A percentile compares a stretch with the other conserved stretches of the same genome.
These are phyloP conservation scores for Margarornis squamiger DNA, from an alignment of 2,797 vertebrate species.

Conservation along the genomic window DNA sequence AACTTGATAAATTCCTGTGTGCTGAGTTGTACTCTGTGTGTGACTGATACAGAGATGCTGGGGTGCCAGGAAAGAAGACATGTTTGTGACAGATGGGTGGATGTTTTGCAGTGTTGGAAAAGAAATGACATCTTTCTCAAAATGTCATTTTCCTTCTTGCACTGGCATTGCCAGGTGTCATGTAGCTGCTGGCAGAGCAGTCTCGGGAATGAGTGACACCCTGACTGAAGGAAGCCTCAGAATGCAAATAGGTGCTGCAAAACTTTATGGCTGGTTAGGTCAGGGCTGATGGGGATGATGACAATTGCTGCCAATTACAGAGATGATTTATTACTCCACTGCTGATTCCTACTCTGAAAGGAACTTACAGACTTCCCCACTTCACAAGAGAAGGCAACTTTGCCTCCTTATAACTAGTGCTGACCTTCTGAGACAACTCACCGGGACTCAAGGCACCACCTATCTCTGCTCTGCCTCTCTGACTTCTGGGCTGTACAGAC, in stretches of 20 bases:
- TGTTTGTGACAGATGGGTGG: constrained; percentile 53
- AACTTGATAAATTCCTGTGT: constrained; percentile 2
- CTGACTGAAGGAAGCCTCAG: not conserved
- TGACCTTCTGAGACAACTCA: not conserved
- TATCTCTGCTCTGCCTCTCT: not conserved
- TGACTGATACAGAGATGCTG: not conserved
- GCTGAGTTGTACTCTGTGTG: not conserved
- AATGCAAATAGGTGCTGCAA: not conserved
- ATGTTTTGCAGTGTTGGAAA: constrained; percentile 47
- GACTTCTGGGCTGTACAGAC: not conserved
- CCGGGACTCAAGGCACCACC: not conserved
- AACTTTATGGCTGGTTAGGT: not conserved
- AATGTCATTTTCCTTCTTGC: constrained; percentile 14
- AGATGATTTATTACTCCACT: not conserved
- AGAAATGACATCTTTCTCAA: constrained; percentile 24
- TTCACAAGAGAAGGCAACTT: not conserved
- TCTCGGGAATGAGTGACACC: not conserved
- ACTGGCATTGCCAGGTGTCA: not conserved
- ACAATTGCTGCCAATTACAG: not conserved
- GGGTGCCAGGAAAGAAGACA: not conserved
- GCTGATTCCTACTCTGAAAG: not conserved
- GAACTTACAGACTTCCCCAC: not conserved
- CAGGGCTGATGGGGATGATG: not conserved
- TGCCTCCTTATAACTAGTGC: not conserved
- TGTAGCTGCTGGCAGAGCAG: not conserved